phyloP scores from a whole-genome alignment of 35 echinoderm and acorn worm genomes.

The Acanthaster planci region DNA sequence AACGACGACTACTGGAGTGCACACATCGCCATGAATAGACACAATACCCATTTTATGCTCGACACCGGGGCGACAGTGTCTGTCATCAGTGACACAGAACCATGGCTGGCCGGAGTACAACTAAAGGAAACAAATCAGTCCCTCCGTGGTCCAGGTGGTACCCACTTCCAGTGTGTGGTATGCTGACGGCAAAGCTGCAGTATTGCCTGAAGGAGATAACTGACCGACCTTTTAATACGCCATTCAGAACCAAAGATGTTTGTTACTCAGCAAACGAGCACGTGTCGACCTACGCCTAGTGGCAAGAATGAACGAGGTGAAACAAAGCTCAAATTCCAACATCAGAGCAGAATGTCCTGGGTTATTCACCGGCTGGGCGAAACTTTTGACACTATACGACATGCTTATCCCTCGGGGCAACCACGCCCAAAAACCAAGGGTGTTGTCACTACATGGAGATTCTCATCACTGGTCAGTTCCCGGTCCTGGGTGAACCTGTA shows the following conservation, averaged over 20 bases:
- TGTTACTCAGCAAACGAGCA: constrained; percentile 37
- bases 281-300: constrained; percentile 39
- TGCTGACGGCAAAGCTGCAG: neutral
- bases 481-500: no score
- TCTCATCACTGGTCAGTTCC: no score
- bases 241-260: constrained; percentile 37
- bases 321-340: neutral
- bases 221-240: constrained; percentile 32
- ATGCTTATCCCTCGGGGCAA: no score
- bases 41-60: constrained; percentile 29
- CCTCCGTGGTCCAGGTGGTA: neutral
- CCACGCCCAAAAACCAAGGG: no score
- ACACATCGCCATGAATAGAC: neutral
- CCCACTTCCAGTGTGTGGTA: neutral
- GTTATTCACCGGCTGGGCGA: constrained; percentile 54
- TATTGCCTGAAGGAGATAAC: neutral
- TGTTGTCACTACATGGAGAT: no score
- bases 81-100: constrained; percentile 10
- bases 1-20: constrained; percentile 31
- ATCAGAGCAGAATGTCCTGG: constrained; percentile 24
- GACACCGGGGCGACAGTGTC: constrained; percentile 35
- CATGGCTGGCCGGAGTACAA: neutral
- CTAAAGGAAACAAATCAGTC: neutral
- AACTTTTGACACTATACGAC: constrained; percentile 30
- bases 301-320: constrained; percentile 20